Evolutionary conservation across 2,888 invertebrate species (phyloP), one percentile per base, ranked within the genome.

Genomic region (Drosophila pseudotalamancana): DNA sequence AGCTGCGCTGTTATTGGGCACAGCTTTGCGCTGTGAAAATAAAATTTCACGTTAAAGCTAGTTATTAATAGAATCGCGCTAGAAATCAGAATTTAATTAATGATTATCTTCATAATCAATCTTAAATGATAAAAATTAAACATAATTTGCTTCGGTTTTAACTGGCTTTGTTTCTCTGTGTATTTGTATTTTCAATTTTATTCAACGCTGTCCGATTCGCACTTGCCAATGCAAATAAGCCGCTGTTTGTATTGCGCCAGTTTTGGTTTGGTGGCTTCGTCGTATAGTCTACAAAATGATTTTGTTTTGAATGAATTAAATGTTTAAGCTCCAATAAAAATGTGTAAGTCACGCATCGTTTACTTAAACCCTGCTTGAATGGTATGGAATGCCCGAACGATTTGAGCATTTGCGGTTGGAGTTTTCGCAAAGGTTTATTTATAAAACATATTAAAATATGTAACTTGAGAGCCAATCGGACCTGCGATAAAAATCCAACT

Each of bases 191-290:
- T 51, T 27, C 48, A 66, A 60, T 71, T 39, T 35, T 19, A 18
- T n/a, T n/a, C 29, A 45, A 4, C 14, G 18, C 9, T 16, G 31
- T 19, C 31, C 37, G 70, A 70, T 70, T 70, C 18, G 18, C 70
- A 69, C 69, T 46, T 59, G 35, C 42, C 62, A 29, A 51, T 63
- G 71, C 55, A 49, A 70, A 71, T 71, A 66, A 31, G 43, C 18
- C 37, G 2, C 46, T 57, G 23, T 51, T 43, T 51, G 16, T 23
- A 6, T 37, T 46, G 34, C 19, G 14, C 16, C 23, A 6, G 25
- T 16, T 14, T n/a, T n/a, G n/a, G 16, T 11, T 14, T n/a, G n/a
- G 27, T 42, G 29, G 16, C 19, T 31, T 12, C 16, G 11, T 23
- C 39, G 0, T 57, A 9, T 21, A 45, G 37, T 14, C 12, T 19